Evolutionary conservation across 1,140 invertebrate species (phyloP).

Genomic region (Formica selysi): DNA sequence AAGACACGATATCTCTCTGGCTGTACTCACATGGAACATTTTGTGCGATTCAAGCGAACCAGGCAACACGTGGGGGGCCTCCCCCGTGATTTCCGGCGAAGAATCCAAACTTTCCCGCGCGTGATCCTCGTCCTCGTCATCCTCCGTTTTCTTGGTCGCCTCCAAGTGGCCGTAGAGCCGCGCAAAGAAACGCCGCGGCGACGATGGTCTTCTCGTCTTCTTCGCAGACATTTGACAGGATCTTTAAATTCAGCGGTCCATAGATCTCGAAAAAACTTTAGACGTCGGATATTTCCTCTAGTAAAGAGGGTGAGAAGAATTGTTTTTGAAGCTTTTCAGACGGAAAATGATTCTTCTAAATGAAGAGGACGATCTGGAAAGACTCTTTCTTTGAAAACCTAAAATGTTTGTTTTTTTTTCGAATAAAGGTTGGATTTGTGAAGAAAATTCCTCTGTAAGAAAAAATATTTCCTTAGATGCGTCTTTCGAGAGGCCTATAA

Average conservation of each 20-base stretch:
- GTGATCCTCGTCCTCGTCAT: constrained; percentile 68
- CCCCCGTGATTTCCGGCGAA: constrained; percentile 30
- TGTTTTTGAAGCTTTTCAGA: background rate
- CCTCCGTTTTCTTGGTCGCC: constrained; percentile 72
- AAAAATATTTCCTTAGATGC: too few relatives aligned
- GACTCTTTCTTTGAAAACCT: background rate
- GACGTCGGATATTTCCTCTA: background rate
- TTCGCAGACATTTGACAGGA: constrained; percentile 76
- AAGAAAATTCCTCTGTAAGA: background rate
- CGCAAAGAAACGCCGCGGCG: constrained; percentile 90
- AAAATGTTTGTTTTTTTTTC: background rate
- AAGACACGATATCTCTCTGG: too few relatives aligned
- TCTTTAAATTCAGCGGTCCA: background rate
- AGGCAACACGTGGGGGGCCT: constrained; percentile 23
- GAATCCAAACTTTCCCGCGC: constrained; percentile 47
- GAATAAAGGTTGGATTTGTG: background rate
- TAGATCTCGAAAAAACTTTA: background rate
- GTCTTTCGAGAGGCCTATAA: background rate
- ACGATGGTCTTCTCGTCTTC: constrained; percentile 86
- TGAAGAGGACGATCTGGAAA: background rate
- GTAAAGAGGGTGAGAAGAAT: background rate
- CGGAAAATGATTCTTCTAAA: background rate
- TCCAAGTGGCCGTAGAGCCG: constrained; percentile 89
- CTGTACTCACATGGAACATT: constrained; percentile 39
- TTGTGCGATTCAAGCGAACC: constrained; percentile 21